These are phyloP conservation scores for Artemia sinica DNA, from an alignment of 2,888 invertebrate species.

Conservation along the genomic window DNA sequence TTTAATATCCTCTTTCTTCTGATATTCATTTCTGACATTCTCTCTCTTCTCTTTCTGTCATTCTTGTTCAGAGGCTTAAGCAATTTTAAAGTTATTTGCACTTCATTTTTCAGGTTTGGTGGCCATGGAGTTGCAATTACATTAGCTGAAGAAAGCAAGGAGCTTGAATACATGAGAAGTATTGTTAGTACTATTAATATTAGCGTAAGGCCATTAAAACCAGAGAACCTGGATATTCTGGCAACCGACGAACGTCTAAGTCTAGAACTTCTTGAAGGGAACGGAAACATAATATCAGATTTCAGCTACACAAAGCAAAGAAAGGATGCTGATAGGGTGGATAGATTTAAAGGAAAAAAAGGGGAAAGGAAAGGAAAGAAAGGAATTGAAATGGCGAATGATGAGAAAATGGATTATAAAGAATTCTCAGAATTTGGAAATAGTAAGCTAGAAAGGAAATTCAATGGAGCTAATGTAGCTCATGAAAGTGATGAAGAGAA, in stretches of 20 bases:
- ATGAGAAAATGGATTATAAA: too few species aligned
- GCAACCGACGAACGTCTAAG: neutral
- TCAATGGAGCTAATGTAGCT: too few species aligned
- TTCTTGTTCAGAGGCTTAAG: too few species aligned
- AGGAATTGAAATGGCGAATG: too few species aligned
- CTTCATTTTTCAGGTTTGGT: neutral
- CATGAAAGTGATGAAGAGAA: too few species aligned
- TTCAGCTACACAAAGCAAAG: neutral
- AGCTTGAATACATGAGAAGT: neutral
- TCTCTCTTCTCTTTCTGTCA: too few species aligned
- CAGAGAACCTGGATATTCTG: neutral
- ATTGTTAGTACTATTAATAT: neutral
- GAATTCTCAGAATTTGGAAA: too few species aligned
- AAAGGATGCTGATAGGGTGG: neutral
- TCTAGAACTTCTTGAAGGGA: slow-evolving; percentile 2
- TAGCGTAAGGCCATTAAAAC: neutral
- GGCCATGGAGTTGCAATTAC: slow-evolving; percentile 11
- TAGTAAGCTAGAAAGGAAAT: too few species aligned
- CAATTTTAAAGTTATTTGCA: too few species aligned
- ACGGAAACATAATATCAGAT: neutral
- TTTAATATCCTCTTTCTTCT: too few species aligned
- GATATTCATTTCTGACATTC: too few species aligned
- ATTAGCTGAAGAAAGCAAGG: slow-evolving; percentile 6
- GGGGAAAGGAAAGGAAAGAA: neutral
- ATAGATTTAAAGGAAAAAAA: neutral